Conservation (phyloP, 64 coral and sea anemone genomes). For the Orbicella faveolata region DNA sequence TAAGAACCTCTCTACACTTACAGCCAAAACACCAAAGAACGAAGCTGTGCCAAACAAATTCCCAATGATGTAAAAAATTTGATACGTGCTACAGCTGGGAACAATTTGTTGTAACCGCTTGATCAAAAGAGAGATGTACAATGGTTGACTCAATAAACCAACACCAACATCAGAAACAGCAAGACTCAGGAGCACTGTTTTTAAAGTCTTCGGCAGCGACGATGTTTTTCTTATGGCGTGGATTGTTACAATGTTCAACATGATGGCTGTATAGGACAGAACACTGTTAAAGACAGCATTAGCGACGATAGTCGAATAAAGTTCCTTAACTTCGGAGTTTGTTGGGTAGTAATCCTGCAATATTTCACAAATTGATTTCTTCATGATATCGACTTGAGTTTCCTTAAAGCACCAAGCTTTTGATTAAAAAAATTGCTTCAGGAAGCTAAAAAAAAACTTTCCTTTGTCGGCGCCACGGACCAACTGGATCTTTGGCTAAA, state of each 20-base stretch:
- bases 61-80: background rate
- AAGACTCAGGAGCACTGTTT: background rate
- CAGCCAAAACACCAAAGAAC: background rate
- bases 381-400: background rate
- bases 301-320: background rate
- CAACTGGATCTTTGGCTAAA: too few relatives aligned
- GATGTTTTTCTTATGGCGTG: background rate
- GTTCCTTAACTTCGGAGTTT: background rate
- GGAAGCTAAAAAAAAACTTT: too few relatives aligned
- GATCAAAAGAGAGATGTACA: background rate
- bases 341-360: background rate
- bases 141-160: background rate
- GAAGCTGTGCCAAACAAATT: background rate
- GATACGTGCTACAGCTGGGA: background rate
- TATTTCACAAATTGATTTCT: background rate
- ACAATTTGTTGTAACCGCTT: background rate
- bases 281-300: background rate
- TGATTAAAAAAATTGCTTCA: too few relatives aligned
- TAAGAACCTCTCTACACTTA: background rate
- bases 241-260: background rate
- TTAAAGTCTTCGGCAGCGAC: background rate
- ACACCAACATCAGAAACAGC: conserved; percentile 14
- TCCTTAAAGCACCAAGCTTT: too few relatives aligned
- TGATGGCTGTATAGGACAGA: background rate
- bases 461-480: too few relatives aligned